These are phyloP conservation scores for Orycteropus afer DNA, from an alignment of 2,113 vertebrate genomes.

Conservation along the genomic window DNA sequence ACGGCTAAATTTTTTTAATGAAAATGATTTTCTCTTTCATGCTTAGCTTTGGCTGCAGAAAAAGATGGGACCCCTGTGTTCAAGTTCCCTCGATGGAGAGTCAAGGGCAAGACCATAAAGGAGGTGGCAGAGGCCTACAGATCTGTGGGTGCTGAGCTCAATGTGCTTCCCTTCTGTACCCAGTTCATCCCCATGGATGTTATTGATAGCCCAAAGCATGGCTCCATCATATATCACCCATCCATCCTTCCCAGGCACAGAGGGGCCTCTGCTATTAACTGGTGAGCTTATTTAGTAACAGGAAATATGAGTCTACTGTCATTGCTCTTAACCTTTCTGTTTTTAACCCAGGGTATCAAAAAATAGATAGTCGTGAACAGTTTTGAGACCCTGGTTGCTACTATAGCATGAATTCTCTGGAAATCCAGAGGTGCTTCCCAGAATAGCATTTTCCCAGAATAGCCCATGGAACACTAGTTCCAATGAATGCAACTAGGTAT, in stretches of 20 bases:
- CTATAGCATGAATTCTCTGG: not conserved
- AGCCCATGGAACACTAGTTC: not conserved
- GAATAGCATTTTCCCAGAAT: not conserved
- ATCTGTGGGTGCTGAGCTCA: constrained; percentile 95
- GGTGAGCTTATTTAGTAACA: constrained; percentile 85
- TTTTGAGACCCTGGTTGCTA: not conserved
- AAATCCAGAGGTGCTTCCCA: not conserved
- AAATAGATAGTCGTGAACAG: not conserved
- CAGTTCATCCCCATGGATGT: constrained; percentile 99
- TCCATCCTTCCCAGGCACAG: constrained; percentile 96
- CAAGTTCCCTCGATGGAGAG: constrained; percentile 95
- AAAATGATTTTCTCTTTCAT: constrained; percentile 56
- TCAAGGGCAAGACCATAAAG: constrained; percentile 93
- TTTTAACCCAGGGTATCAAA: not conserved
- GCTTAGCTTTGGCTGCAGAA: constrained; percentile 93
- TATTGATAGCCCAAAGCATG: constrained; percentile 93
- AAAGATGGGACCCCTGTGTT: constrained; percentile 97
- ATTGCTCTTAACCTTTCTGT: accelerated
- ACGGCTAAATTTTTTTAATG: not conserved
- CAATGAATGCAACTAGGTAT: not conserved
- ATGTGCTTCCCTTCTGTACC: constrained; percentile 98
- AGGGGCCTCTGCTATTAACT: constrained; percentile 98
- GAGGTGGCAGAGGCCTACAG: constrained; percentile 94
- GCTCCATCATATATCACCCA: constrained; percentile 98
- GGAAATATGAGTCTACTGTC: not conserved